These are phyloP conservation scores for Melinopterus prodromus DNA, from an alignment of 2,888 invertebrate genomes.

Conservation along the genomic window DNA sequence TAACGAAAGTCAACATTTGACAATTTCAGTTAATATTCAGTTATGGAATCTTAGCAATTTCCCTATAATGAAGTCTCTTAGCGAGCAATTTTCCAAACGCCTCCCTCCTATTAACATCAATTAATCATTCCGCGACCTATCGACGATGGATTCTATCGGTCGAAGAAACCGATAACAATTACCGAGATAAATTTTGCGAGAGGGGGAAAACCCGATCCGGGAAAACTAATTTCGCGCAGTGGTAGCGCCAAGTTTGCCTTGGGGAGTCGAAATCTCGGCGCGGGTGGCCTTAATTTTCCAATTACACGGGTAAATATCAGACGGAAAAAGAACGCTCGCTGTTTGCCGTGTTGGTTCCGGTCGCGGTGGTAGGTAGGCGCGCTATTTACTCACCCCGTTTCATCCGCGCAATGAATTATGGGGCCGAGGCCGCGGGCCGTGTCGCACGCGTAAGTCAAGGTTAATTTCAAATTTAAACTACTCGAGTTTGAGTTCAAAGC, in stretches of 20 bases:
- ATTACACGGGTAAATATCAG: conserved; percentile 13
- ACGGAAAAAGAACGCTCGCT: conserved; percentile 5
- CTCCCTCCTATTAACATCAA: background rate
- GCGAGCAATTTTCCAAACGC: background rate
- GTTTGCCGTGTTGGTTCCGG: background rate
- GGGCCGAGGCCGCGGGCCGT: background rate
- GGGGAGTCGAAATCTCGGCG: background rate
- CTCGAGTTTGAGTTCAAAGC: conserved; percentile 12
- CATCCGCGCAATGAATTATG: conserved; percentile 28
- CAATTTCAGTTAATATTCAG: too few species aligned
- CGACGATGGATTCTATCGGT: background rate
- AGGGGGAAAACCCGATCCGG: background rate
- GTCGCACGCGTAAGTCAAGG: conserved; percentile 21
- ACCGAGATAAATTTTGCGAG: background rate
- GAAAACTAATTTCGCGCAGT: background rate
- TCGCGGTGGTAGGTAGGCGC: background rate
- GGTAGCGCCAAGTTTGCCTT: background rate
- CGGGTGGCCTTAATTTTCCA: conserved; percentile 7
- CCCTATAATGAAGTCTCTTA: background rate
- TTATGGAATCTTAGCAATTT: too few species aligned
- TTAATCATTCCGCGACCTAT: background rate
- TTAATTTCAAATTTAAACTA: conserved; percentile 33
- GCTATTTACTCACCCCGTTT: conserved; percentile 8
- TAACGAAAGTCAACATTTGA: too few species aligned
- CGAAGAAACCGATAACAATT: conserved; percentile 4